phyloP scores from a whole-genome alignment of 92 coral and sea anemone species.

The Plumapathes pennacea region DNA sequence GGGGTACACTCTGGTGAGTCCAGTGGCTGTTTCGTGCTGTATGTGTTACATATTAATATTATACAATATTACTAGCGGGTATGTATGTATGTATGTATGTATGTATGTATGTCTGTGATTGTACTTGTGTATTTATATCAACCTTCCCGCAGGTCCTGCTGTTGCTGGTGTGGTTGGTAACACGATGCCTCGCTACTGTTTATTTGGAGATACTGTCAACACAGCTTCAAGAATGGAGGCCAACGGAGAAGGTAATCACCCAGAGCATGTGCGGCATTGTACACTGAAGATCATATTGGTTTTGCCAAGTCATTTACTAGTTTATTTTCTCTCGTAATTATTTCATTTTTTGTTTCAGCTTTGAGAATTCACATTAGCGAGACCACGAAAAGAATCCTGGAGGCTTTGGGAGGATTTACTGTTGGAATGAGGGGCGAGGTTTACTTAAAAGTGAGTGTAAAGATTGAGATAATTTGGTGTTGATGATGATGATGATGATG shows the following conservation, averaged over 20 bases:
- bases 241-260: constrained; percentile 48
- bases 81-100: no score
- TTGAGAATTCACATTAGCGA: constrained; percentile 83
- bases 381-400: constrained; percentile 73
- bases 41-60: no score
- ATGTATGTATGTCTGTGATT: no score
- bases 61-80: no score
- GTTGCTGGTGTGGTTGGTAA: constrained; percentile 73
- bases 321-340: no score
- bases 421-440: constrained; percentile 83
- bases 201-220: constrained; percentile 67
- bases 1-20: constrained; percentile 93
- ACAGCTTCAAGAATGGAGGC: constrained; percentile 70
- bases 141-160: constrained; percentile 34
- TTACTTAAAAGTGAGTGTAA: constrained; percentile 63
- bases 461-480: background rate
- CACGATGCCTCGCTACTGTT: constrained; percentile 65
- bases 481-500: background rate
- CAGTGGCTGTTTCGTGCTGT: background rate
- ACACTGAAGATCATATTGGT: background rate
- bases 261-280: background rate
- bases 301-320: no score
- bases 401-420: constrained; percentile 71
- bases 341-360: constrained; percentile 43
- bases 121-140: no score